These are phyloP conservation scores for Liasis olivaceus DNA, from an alignment of 2,797 vertebrate genomes.

Conservation along the genomic window DNA sequence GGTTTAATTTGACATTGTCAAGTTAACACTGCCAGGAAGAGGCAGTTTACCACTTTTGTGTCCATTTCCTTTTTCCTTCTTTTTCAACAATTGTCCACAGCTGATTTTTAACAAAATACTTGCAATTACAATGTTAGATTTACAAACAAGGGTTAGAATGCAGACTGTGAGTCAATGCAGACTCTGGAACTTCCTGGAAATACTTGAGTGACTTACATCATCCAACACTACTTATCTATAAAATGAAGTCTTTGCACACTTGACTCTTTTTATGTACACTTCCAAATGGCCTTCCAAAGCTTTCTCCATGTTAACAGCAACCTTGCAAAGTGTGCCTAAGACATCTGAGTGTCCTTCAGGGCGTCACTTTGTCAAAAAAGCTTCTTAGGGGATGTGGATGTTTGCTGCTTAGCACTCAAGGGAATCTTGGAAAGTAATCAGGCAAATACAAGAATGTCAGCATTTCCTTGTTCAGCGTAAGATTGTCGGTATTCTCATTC, in stretches of 20 bases:
- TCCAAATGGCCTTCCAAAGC: not conserved
- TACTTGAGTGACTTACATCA: not conserved
- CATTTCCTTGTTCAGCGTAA: not conserved
- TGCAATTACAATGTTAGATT: not conserved
- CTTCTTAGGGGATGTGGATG: not conserved
- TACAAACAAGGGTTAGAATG: not conserved
- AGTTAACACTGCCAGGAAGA: not conserved
- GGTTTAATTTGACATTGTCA: slow-evolving; percentile 54
- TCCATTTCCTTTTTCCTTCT: not conserved
- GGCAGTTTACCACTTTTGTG: not conserved
- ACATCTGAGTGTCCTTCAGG: not conserved
- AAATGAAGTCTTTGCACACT: not conserved
- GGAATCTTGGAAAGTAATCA: not conserved
- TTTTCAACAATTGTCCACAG: not conserved
- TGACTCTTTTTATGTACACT: not conserved
- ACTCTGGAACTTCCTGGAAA: not conserved
- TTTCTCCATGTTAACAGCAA: too few species aligned
- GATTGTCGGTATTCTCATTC: rapidly evolving
- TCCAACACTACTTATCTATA: not conserved
- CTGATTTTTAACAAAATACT: not conserved
- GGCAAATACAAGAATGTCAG: not conserved
- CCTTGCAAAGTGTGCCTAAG: not conserved
- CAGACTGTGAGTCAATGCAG: not conserved
- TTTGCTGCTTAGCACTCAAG: not conserved
- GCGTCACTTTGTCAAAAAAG: not conserved